A percentile compares a stretch with the other conserved stretches of the same genome.
phyloP scores from a whole-genome alignment of 2,113 vertebrate genomes.

The Labrus mixtus region DNA sequence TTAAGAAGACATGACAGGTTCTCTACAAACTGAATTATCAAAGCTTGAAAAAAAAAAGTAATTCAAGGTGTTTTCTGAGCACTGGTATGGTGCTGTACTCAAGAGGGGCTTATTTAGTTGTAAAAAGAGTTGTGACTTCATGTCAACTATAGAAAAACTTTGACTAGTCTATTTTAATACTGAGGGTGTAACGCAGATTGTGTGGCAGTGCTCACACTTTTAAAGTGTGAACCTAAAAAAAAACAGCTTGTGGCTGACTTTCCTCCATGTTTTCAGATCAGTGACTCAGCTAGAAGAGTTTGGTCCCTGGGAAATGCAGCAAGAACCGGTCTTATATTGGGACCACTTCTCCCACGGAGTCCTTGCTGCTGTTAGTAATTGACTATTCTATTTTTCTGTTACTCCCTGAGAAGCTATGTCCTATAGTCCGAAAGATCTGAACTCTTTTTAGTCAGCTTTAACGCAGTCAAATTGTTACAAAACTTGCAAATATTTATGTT shows the following conservation, averaged over 20 bases:
- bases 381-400: neutral
- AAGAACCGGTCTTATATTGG: neutral
- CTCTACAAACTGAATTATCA: too few relatives aligned
- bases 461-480: neutral
- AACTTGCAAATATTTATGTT: neutral
- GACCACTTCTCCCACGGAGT: neutral
- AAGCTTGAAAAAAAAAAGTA: too few relatives aligned
- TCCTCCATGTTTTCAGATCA: slow-evolving; percentile 9
- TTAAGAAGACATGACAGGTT: too few relatives aligned
- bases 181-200: too few relatives aligned
- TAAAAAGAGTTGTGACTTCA: too few relatives aligned
- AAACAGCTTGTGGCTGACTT: slow-evolving; percentile 15
- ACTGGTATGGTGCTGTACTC: too few relatives aligned
- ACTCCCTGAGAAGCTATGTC: neutral
- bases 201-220: neutral
- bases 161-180: too few relatives aligned
- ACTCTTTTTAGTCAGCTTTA: neutral
- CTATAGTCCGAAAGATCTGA: neutral
- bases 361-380: neutral
- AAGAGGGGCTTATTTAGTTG: too few relatives aligned
- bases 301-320: neutral
- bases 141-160: too few relatives aligned
- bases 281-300: slow-evolving; percentile 12
- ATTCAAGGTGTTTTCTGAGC: too few relatives aligned
- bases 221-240: neutral